Evolutionary conservation across 2,113 vertebrate species (phyloP).

Genomic region (Polypterus senegalus): DNA sequence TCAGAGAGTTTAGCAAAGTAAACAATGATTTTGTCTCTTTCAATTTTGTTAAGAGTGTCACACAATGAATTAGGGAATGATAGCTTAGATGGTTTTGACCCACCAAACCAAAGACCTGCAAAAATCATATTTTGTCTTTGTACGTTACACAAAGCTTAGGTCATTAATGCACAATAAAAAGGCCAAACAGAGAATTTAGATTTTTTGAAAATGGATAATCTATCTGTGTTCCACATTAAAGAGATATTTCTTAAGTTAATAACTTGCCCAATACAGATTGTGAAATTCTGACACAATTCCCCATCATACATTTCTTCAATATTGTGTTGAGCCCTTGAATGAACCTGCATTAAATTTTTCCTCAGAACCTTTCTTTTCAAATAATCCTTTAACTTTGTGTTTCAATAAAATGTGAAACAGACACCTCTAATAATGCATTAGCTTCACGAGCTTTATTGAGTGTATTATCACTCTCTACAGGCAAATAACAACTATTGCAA

Average conservation of each 20-base stretch:
- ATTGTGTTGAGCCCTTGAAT: neutral
- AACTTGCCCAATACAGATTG: slow-evolving; percentile 1
- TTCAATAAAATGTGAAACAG: slow-evolving; percentile 21
- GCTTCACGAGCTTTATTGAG: no score
- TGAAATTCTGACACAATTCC: slow-evolving; percentile 7
- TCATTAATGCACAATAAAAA: slow-evolving; percentile 19
- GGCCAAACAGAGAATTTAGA: slow-evolving; percentile 23
- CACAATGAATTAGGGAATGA: slow-evolving; percentile 16
- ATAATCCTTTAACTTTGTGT: slow-evolving; percentile 8
- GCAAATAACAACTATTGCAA: slow-evolving; percentile 6
- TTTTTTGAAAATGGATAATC: slow-evolving; percentile 18
- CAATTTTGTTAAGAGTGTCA: slow-evolving; percentile 16
- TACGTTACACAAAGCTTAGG: slow-evolving; percentile 15
- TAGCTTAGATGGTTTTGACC: no score
- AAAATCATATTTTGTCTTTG: slow-evolving; percentile 22
- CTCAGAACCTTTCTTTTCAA: slow-evolving; percentile 19
- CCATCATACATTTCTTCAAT: slow-evolving; percentile 18
- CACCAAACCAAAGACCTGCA: no score
- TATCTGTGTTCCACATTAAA: slow-evolving; percentile 18
- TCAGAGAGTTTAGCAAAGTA: slow-evolving; percentile 12
- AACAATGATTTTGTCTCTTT: slow-evolving; percentile 15
- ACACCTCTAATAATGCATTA: no score
- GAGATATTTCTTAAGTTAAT: slow-evolving; percentile 15
- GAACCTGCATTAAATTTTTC: slow-evolving; percentile 19
- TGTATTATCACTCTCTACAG: no score